Evolutionary conservation across 2,888 invertebrate genomes (phyloP), one percentile per base, ranked within the genome.

Genomic region (Phortica okadai): DNA sequence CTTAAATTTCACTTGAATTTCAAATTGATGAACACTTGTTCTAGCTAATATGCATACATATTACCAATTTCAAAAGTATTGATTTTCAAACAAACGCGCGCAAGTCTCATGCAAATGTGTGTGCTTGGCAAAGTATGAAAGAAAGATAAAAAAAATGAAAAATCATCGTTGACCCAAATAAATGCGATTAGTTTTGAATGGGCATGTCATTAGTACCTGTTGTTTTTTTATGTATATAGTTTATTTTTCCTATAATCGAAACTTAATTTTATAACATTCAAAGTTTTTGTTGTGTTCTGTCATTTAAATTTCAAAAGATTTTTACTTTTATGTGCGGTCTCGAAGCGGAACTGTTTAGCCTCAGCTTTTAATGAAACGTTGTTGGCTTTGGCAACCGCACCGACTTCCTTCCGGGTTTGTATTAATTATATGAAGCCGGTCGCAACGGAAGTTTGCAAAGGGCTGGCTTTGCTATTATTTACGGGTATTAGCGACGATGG

Each of bases 41-140:
- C 8, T 64, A 64, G 44, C 67, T 67, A 67, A 67, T 67, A 44
- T 67, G 42, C 67, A 67, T 67, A 62, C 21, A 62, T 62, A 16
- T 62, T 64, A 21, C 33, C 10, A 33, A 64, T 41, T 8, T 11
- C 0, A 67, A 16, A 8, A 50, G 8, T 50, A 50, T 50, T 50
- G 50, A 50, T 50, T 50, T 50, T 50, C 6, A 6, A 50, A 6
- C 14, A 14, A 8, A 50, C 50, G 14, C 6, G 45, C 14, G 50
- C 50, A 8, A 50, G 6, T 11, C 50, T 3, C 50, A 50, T 50
- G 50, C 14, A 14, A 50, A 33, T 33, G 33, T 33, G 33, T 21
- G 21, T 1, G 21, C 21, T 21, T 21, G 21, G 21, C 21, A 21
- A 21, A 21, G 21, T 33, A 33, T 33, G 33, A 33, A 33, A 33